Evolutionary conservation across 2,113 vertebrate species (phyloP).

Genomic region (Rhinoderma darwinii): DNA sequence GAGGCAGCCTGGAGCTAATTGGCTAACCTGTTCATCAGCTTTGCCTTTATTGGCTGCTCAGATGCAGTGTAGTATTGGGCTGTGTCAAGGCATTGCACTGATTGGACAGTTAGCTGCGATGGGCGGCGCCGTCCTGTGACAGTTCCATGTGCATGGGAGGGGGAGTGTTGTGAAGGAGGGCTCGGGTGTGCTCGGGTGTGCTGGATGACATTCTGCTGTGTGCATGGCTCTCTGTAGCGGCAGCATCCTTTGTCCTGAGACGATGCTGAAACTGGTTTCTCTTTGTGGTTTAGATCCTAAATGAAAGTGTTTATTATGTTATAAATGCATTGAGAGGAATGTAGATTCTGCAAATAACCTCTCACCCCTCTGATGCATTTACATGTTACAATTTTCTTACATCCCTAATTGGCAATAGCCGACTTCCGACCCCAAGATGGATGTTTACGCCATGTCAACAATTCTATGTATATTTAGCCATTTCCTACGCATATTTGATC

Average conservation of each 20-base stretch:
- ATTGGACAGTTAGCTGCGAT: background rate
- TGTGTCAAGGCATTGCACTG: background rate
- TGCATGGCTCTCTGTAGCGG: background rate
- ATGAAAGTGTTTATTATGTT: too few relatives aligned
- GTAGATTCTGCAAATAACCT: too few relatives aligned
- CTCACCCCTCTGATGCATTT: too few relatives aligned
- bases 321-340: too few relatives aligned
- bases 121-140: conserved; percentile 24
- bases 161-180: conserved; percentile 33
- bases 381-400: too few relatives aligned
- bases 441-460: too few relatives aligned
- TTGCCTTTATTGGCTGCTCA: background rate
- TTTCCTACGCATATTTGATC: too few relatives aligned
- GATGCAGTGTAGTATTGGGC: conserved; percentile 24
- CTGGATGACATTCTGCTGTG: background rate
- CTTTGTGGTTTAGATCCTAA: too few relatives aligned
- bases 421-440: too few relatives aligned
- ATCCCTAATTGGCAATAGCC: too few relatives aligned
- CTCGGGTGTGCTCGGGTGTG: background rate
- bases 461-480: too few relatives aligned
- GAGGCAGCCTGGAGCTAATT: background rate
- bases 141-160: conserved; percentile 51
- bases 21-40: background rate
- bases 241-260: background rate
- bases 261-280: background rate